Base-by-base conservation (phyloP, 1,140 invertebrate genomes). In the Bombus soroeensis region DNA sequence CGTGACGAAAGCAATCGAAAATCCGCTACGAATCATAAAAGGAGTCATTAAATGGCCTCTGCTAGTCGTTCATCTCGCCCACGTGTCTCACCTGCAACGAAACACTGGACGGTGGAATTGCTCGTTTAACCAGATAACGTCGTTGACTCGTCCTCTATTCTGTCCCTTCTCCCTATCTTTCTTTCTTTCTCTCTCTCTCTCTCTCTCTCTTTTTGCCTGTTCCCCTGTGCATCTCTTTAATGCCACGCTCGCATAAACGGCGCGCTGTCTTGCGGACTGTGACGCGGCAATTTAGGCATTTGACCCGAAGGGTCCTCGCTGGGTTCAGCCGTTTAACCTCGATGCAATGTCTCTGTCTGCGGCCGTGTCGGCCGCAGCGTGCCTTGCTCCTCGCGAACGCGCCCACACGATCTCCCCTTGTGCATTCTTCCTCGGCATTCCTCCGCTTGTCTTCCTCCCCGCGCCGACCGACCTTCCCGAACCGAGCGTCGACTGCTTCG, bases 211-310 rank as follows among this genome's bases (percentile, higher is more conserved):
- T 66, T 37, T 37, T 12, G 22, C 8, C 43, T 68, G 32, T 43
- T 28, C 41, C 77, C 37, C 43, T 12, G 28, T 43, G 71, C 68
- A 39, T 15, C 77, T 89, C 85, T 83, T 92, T 91, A 92, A 92
- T 92, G 86, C 87, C 84, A 88, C 78, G 89, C 88, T 90, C 87
- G 90, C 82, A 91, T 92, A 92, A 92, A 89, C 75, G 86, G 90
- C 89, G 84, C 87, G 90, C 86, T 93, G 91, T 93, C 91, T 93
- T 93, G 90, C 89, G 91, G 86, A 83, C 89, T 93, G 92, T 94
- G 93, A 94, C 93, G 92, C 91, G 91, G 93, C 92, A 94, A 94
- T 94, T 94, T 94, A 94, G 94, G 92, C 93, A 91, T 94, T 94
- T 94, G 93, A 94, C 94, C 93, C 91, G 68, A 81, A 89, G 85